These are phyloP conservation scores for Hyphantria cunea DNA, from an alignment of 1,140 invertebrate genomes.

Conservation along the genomic window DNA sequence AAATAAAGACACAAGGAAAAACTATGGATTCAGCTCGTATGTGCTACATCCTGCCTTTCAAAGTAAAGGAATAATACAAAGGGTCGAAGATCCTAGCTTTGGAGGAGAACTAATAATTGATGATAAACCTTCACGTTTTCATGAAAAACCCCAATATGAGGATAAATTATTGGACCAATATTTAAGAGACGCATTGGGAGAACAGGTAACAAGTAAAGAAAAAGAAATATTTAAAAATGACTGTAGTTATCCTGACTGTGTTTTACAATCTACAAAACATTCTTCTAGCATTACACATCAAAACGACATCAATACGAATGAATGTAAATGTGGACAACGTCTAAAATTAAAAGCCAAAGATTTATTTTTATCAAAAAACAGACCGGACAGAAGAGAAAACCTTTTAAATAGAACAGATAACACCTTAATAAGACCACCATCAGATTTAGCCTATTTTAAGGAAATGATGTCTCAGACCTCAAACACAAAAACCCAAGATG, in stretches of 20 bases:
- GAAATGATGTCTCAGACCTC: conserved; percentile 5
- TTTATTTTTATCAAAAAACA: conserved; percentile 1
- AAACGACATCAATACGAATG: background rate
- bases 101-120: conserved; percentile 13
- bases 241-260: conserved; percentile 26
- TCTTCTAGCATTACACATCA: background rate
- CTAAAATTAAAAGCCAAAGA: background rate
- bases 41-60: background rate
- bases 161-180: conserved; percentile 31
- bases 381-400: conserved; percentile 3
- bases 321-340: conserved; percentile 29
- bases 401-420: no score
- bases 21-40: conserved; percentile 7
- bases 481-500: no score
- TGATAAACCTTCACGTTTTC: conserved; percentile 17
- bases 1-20: background rate
- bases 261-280: conserved; percentile 1
- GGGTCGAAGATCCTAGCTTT: conserved; percentile 4
- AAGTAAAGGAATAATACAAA: background rate
- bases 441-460: conserved; percentile 4
- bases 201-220: conserved; percentile 10
- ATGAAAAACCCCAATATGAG: conserved; percentile 23
- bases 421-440: background rate
- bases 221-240: conserved; percentile 3
- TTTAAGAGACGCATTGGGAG: conserved; percentile 24